phyloP scores from a whole-genome alignment of 2,113 vertebrate species.

The Chlamydotis undulata region DNA sequence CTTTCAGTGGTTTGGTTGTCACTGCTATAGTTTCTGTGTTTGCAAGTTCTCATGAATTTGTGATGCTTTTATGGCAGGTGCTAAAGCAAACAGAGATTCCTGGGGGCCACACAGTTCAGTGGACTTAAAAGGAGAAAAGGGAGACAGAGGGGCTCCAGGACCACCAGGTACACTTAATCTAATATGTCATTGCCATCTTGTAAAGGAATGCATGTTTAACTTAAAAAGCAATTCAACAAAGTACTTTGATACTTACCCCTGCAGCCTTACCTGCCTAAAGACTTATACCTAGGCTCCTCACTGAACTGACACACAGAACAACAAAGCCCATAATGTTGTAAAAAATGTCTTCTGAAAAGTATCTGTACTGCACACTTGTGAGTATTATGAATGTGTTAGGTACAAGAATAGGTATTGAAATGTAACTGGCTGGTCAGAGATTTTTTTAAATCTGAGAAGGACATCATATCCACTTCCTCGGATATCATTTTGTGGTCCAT shows the following conservation, averaged over 20 bases:
- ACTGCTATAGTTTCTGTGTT: neutral
- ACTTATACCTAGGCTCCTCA: neutral
- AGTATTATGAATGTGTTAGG: neutral
- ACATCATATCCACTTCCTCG: neutral
- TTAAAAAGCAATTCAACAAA: neutral
- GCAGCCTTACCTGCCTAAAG: neutral
- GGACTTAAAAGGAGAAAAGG: slow-evolving; percentile 87
- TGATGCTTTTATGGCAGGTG: slow-evolving; percentile 55
- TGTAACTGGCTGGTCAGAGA: neutral
- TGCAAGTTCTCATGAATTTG: neutral
- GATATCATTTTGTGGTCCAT: neutral
- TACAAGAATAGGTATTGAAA: neutral
- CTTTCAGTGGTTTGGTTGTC: neutral
- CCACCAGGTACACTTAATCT: slow-evolving; percentile 75
- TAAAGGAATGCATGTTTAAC: neutral
- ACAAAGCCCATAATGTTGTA: neutral
- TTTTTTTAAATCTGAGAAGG: neutral
- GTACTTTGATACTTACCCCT: neutral
- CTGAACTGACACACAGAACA: neutral
- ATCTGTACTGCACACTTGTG: neutral
- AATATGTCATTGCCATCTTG: neutral
- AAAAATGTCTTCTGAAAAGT: neutral
- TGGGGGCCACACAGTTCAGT: slow-evolving; percentile 52
- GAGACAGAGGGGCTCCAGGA: slow-evolving; percentile 85
- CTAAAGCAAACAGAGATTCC: slow-evolving; percentile 71